Base-by-base conservation (phyloP, 2,797 vertebrate genomes). In the Merluccius polli region DNA sequence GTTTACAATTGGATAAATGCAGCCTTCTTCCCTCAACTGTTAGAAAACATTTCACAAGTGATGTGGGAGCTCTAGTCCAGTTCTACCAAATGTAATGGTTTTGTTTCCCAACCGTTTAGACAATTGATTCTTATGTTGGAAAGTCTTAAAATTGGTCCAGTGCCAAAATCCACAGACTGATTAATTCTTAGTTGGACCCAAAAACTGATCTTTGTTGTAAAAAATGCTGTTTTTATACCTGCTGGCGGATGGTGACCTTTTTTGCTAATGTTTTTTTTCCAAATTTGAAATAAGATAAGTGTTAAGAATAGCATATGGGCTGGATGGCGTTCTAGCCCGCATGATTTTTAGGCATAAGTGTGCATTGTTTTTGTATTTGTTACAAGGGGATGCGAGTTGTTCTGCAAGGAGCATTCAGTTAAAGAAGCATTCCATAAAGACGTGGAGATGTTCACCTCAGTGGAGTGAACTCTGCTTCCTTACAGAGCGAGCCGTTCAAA, bases 231-330 rank as follows among this genome's bases (percentile, higher is more conserved):
- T 63, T 63, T 63, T 63, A 63, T 65, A 65, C 59, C 59, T 27
- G 59, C 59, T 65, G 59, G 59, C 59, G 13, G 59, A 27, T 65
- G 12, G 24, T 65, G 59, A 65, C 59, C 59, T 65, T 27, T 65
- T 24, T 65, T 65, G 59, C 59, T 65, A 10, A 65, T 65, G 59
- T 65, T 63, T 65, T 65, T 65, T 65, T 65, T 27, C 59, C n/a
- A 65, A 24, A 65, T 65, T 65, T 65, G n/a, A 65, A 65, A 27
- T 65, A 65, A 65, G 59, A n/a, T 59, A 59, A 24, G n/a, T 65
- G n/a, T 8, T 63, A 24, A 27, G 52, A 18, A 65, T 3, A 27
- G 59, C 24, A 65, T 65, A 27, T 12, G 59, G n/a, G 59, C 59
- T 27, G 52, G 9, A 48, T 2, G 21, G n/a, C 8, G 52, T 24